Percentiles rank a stretch among this genome's conserved stretches.
Conservation (phyloP, 2,113 vertebrate species). For the Sturnira hondurensis region DNA sequence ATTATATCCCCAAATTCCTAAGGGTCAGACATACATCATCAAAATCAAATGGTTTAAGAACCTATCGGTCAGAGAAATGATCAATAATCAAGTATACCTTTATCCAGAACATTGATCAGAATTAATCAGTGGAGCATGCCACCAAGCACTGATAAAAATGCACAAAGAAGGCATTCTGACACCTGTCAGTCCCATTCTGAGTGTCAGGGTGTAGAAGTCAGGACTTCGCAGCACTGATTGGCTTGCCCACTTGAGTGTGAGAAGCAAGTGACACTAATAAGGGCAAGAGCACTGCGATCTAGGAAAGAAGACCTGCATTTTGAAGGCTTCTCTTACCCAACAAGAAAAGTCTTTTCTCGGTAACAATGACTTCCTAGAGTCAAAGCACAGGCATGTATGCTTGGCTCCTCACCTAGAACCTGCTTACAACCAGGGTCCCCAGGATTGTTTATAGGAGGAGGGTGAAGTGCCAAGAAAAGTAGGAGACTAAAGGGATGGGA, state of each 20-base stretch:
- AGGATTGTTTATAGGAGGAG: not conserved
- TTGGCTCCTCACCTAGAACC: not conserved
- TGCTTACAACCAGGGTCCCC: not conserved
- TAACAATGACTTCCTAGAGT: not conserved
- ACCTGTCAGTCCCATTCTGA: not conserved
- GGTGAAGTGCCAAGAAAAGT: not conserved
- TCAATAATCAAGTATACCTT: not conserved
- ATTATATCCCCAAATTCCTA: not conserved
- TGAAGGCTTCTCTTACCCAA: not conserved
- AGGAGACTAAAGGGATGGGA: not conserved
- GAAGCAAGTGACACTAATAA: not conserved
- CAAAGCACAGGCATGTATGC: not conserved
- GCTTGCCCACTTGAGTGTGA: too few species aligned
- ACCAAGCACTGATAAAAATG: not conserved
- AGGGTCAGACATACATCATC: not conserved
- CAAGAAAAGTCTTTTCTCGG: constrained; percentile 18
- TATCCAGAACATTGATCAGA: not conserved
- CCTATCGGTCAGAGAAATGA: not conserved
- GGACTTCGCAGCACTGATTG: not conserved
- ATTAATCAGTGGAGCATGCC: not conserved
- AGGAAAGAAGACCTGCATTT: not conserved
- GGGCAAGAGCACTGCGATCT: not conserved
- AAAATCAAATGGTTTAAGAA: constrained; percentile 5
- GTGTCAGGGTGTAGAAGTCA: not conserved
- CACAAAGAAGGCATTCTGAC: not conserved